phyloP scores from a whole-genome alignment of 2,888 invertebrate genomes.

The Aelia acuminata region DNA sequence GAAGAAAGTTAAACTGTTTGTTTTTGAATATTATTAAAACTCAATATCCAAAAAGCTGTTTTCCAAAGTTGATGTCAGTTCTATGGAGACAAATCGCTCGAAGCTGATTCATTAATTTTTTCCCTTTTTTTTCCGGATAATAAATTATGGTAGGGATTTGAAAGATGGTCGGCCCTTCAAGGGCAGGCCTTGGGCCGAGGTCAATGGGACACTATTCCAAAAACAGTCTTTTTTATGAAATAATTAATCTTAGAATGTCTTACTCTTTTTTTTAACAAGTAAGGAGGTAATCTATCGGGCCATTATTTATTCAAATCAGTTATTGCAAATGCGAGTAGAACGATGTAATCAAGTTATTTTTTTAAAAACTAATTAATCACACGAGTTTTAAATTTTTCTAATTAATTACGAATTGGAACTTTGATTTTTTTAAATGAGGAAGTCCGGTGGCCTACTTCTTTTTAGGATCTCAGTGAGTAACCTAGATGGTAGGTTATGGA shows the following conservation, averaged over 20 bases:
- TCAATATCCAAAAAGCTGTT: slow-evolving; percentile 33
- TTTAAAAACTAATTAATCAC: too few species aligned
- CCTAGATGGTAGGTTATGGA: too few species aligned
- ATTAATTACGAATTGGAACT: too few species aligned
- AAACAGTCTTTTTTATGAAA: neutral
- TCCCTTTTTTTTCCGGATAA: neutral
- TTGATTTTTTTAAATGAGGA: too few species aligned
- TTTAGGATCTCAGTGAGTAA: too few species aligned
- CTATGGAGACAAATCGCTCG: slow-evolving; percentile 25
- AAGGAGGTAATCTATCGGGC: neutral
- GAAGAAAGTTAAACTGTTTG: neutral
- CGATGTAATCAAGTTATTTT: neutral
- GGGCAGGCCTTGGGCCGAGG: slow-evolving; percentile 3
- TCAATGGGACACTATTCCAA: neutral
- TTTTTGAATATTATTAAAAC: slow-evolving; percentile 32
- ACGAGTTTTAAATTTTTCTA: too few species aligned
- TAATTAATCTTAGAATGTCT: neutral
- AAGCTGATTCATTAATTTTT: slow-evolving; percentile 38
- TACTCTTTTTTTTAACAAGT: neutral
- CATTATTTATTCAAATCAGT: neutral
- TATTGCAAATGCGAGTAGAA: neutral
- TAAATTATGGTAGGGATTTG: slow-evolving; percentile 8
- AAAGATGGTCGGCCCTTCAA: slow-evolving; percentile 13
- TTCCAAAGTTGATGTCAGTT: slow-evolving; percentile 2
- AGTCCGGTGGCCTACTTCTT: too few species aligned